These are phyloP conservation scores for Mungos mungo DNA, from an alignment of 2,113 vertebrate species.

Conservation along the genomic window DNA sequence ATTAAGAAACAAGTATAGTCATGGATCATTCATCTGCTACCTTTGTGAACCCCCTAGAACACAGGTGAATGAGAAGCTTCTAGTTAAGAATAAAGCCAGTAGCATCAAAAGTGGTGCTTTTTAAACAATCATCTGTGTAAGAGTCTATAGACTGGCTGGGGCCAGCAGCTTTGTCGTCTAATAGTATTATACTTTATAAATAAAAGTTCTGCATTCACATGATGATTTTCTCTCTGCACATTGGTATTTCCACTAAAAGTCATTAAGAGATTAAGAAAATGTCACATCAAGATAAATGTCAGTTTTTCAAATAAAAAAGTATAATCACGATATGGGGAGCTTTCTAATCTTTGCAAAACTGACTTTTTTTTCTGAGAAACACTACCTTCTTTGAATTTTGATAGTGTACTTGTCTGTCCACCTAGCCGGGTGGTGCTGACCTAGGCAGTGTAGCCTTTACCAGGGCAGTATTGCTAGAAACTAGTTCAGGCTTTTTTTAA, in stretches of 20 bases:
- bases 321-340: neutral
- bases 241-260: conserved; percentile 49
- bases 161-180: neutral
- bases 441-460: neutral
- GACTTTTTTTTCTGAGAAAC: neutral
- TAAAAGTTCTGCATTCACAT: neutral
- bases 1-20: neutral
- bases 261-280: conserved; percentile 54
- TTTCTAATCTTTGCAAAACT: neutral
- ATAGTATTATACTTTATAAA: neutral
- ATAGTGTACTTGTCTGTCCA: neutral
- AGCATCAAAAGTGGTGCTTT: neutral
- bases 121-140: neutral
- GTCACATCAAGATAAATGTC: conserved; percentile 46
- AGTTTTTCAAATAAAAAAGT: conserved; percentile 39
- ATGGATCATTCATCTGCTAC: neutral
- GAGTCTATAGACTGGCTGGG: neutral
- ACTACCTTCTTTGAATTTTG: neutral
- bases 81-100: neutral
- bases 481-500: neutral
- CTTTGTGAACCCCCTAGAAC: neutral
- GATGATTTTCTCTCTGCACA: neutral
- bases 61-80: neutral
- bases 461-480: neutral
- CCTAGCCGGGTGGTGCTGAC: too few relatives aligned